Base-by-base conservation (phyloP, 1,140 invertebrate genomes). In the Drepana arcuata region DNA sequence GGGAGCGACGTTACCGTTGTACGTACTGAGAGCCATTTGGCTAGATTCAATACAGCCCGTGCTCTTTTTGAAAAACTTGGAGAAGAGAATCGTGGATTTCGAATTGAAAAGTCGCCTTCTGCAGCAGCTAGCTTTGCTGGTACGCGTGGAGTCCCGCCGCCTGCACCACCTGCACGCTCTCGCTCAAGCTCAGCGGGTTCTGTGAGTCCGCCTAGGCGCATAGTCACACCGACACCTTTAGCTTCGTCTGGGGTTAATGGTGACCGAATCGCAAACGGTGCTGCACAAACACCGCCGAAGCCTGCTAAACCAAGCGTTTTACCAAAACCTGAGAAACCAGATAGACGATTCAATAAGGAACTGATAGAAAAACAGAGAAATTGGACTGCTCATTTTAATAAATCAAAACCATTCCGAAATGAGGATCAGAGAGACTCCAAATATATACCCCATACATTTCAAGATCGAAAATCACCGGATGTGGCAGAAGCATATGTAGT, bases 11-110 rank as follows among this genome's bases (percentile, higher is more conserved):
- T 91, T 23, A 91, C 91, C 2, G 90, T 93, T n/a, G 92, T 92
- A 25, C 86, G 94, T 32, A 93, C 93, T 2, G 94, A 96, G 82
- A 95, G 93, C 45, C 93, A 95, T 68, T 88, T 95, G 45, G 91
- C 93, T 10, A 84, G 95, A 30, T 97, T 98, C 77, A 96, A 96
- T 67, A 95, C 93, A 75, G 95, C 95, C 0, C 85, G 94, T 16
- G 95, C 95, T 14, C 86, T 98, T 13, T 97, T 98, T 79, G 95
- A 97, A 73, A 95, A 95, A 63, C 85, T 97, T 37, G 94, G 94
- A 13, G 90, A 92, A 40, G 91, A 93, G 51, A 90, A 89, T 60
- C 84, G 86, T 43, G 74, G 85, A 14, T 87, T 77, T 47, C 63
- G 73, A 26, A 83, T 84, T 45, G 81, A 84, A 41, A 84, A 84